A percentile compares a stretch with the other conserved stretches of the same genome.
phyloP scores from a whole-genome alignment of 2,888 invertebrate species.

The Spilosoma lubricipeda region DNA sequence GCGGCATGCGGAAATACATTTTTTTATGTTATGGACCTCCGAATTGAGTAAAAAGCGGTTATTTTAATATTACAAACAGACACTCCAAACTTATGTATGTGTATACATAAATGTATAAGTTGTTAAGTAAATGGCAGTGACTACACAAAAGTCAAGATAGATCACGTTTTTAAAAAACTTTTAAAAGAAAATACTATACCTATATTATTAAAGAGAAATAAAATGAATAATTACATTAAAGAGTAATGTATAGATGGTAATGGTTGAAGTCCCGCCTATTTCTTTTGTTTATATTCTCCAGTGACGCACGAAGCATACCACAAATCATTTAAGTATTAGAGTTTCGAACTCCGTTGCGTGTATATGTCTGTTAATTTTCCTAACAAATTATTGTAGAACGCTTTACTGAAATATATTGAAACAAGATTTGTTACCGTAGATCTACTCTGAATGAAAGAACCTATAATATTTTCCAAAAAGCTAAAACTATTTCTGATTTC shows the following conservation, averaged over 20 bases:
- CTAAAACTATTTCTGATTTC: too few relatives aligned
- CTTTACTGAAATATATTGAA: background rate
- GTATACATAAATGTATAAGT: too few relatives aligned
- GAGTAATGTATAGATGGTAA: background rate
- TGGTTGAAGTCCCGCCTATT: background rate
- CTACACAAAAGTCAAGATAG: too few relatives aligned
- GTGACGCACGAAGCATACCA: background rate
- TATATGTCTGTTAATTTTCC: background rate
- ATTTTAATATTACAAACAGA: too few relatives aligned
- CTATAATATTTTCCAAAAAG: too few relatives aligned
- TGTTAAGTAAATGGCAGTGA: too few relatives aligned
- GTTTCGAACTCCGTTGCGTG: background rate
- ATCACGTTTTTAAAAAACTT: too few relatives aligned
- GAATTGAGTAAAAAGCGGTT: too few relatives aligned
- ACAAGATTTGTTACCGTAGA: background rate
- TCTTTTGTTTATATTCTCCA: background rate
- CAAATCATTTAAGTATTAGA: background rate
- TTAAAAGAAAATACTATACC: too few relatives aligned
- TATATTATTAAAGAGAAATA: background rate
- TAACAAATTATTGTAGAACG: background rate
- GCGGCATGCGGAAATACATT: too few relatives aligned
- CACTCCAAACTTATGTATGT: too few relatives aligned
- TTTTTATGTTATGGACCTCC: too few relatives aligned
- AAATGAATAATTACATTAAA: background rate
- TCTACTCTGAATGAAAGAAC: background rate